Evolutionary conservation across 2,888 invertebrate species (phyloP), one percentile per base, ranked within the genome.

Genomic region (Ommatoiulus sabulosus): DNA sequence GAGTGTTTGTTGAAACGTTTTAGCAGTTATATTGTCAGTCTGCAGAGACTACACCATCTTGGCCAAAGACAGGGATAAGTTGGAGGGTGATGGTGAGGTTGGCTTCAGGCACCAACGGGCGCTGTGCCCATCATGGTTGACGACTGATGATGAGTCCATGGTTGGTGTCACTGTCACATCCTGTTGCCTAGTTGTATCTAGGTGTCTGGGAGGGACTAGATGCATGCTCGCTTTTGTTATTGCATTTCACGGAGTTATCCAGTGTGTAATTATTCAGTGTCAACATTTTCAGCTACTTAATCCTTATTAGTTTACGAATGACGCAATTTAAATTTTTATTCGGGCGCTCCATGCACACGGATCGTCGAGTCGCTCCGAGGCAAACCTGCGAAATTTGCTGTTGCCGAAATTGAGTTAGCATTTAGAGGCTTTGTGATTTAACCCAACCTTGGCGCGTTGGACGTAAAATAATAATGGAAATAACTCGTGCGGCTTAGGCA

Each of bases 391-490:
- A 52, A 52, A 52, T 17, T 52, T 12, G 52, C 52, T 52, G 12
- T 52, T 52, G 20, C 20, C 20, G 20, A 63, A 63, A 63, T 63
- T 20, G 20, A 63, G 63, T 63, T 63, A 63, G 63, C 63, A 48
- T 20, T 20, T 20, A 20, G 20, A 20, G 63, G 63, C 20, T 20
- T 63, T 63, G n/a, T n/a, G 63, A 20, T 63, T 63, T 63, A 63
- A 63, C 63, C 63, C 63, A n/a, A 6, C 20, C 63, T 20, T 63
- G n/a, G n/a, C n/a, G 7, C 20, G 7, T 63, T 20, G n/a, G 63
- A 63, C 63, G 20, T 63, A 63, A 63, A 63, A 63, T 63, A 63
- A 63, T 63, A 63, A 63, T 63, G n/a, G 7, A 63, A 63, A 63
- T 63, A 20, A 20, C 63, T 63, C 63, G n/a, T 3, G 63, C 63